Conservation (phyloP, 2,113 vertebrate genomes). For the Narcine bancroftii region DNA sequence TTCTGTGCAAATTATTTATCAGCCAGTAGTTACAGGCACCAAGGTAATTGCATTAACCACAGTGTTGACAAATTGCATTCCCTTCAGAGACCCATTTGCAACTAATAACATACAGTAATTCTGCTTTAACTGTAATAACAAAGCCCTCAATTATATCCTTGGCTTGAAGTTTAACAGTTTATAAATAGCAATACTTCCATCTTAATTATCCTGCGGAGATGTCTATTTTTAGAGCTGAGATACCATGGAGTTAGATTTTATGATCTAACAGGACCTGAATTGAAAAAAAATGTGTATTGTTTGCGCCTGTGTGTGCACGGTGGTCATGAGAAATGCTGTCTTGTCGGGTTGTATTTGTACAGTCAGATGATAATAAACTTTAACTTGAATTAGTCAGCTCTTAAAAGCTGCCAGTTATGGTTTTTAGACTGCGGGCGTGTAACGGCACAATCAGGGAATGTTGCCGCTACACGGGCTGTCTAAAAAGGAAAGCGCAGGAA, state of each 20-base stretch:
- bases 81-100: constrained; percentile 3
- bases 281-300: no score
- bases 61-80: constrained; percentile 14
- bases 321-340: no score
- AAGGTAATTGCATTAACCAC: constrained; percentile 2
- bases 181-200: background rate
- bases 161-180: background rate
- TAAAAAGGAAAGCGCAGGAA: no score
- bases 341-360: no score
- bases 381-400: no score
- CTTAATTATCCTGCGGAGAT: background rate
- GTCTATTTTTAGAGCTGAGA: background rate
- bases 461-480: no score
- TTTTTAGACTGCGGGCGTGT: no score
- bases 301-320: no score
- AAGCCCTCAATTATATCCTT: background rate
- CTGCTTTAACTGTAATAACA: background rate
- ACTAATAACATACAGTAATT: background rate
- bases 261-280: background rate
- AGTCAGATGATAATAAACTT: no score
- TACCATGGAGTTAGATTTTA: background rate
- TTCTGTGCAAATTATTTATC: constrained; percentile 6
- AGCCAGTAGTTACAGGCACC: background rate
- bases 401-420: no score
- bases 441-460: no score